A percentile compares a stretch with the other conserved stretches of the same genome.
Conservation (phyloP, 2,113 vertebrate species). For the Deroptyus accipitrinus region DNA sequence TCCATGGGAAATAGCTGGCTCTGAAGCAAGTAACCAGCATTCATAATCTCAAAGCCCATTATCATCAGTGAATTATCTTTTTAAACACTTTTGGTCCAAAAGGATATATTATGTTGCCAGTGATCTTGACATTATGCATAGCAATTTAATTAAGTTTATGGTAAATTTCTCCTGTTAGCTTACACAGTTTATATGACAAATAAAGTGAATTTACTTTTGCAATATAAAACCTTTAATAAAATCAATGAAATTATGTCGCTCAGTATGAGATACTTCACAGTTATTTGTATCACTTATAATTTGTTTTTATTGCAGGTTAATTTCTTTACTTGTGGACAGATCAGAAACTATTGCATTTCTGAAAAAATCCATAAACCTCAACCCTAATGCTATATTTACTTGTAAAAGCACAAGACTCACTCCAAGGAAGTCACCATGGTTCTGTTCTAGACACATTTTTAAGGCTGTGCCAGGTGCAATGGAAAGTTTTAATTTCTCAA, state of each 20-base stretch:
- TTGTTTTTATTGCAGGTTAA: neutral
- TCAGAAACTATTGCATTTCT: neutral
- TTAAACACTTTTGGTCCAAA: constrained; percentile 5
- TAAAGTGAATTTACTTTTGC: neutral
- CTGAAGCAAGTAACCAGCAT: neutral
- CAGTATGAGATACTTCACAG: neutral
- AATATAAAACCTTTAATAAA: neutral
- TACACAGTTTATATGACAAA: neutral
- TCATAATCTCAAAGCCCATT: neutral
- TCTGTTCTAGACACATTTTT: neutral
- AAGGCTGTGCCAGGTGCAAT: neutral
- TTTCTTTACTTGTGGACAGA: neutral
- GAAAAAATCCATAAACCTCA: neutral
- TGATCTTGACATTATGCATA: neutral
- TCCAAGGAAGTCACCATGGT: neutral
- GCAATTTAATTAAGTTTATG: neutral
- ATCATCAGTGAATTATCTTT: constrained; percentile 17
- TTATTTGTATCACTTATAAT: neutral
- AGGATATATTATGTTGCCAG: neutral
- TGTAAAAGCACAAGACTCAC: neutral
- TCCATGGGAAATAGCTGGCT: neutral
- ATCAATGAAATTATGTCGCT: neutral
- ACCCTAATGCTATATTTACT: neutral
- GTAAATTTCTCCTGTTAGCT: neutral
- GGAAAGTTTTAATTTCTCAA: neutral